Conservation (phyloP, 2,113 vertebrate genomes). For the Gadus macrocephalus region DNA sequence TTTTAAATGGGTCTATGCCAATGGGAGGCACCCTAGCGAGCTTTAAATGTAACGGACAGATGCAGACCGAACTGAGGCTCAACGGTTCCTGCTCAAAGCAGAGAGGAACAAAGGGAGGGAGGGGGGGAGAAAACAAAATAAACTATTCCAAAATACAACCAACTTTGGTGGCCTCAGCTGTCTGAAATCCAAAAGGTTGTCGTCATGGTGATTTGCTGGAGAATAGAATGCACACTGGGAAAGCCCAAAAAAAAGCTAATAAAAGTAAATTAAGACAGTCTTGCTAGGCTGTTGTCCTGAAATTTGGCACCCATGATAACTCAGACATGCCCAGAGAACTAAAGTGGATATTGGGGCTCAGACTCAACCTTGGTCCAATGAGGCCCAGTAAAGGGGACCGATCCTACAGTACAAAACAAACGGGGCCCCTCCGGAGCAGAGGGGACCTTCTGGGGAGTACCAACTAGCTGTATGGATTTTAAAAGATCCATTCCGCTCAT, state of each 20-base stretch:
- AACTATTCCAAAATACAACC: conserved; percentile 14
- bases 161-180: conserved; percentile 25
- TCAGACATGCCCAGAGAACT: conserved; percentile 25
- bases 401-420: conserved; percentile 2
- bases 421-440: conserved; percentile 2
- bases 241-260: not conserved
- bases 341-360: conserved; percentile 26
- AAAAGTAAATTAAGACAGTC: conserved; percentile 16
- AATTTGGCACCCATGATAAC: conserved; percentile 12
- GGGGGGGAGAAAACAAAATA: not conserved
- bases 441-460: no score
- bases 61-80: conserved; percentile 15
- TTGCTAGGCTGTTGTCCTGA: conserved; percentile 23
- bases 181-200: conserved; percentile 29
- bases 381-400: conserved; percentile 40
- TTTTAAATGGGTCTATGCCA: not conserved
- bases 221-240: not conserved
- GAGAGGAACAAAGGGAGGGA: not conserved
- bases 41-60: conserved; percentile 31
- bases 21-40: conserved; percentile 14
- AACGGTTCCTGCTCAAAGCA: conserved; percentile 11
- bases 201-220: conserved; percentile 31
- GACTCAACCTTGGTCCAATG: conserved; percentile 29
- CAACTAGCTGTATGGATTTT: no score
- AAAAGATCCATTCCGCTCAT: no score